Base-by-base conservation (phyloP, 2,797 vertebrate species). In the Chelon labrosus region DNA sequence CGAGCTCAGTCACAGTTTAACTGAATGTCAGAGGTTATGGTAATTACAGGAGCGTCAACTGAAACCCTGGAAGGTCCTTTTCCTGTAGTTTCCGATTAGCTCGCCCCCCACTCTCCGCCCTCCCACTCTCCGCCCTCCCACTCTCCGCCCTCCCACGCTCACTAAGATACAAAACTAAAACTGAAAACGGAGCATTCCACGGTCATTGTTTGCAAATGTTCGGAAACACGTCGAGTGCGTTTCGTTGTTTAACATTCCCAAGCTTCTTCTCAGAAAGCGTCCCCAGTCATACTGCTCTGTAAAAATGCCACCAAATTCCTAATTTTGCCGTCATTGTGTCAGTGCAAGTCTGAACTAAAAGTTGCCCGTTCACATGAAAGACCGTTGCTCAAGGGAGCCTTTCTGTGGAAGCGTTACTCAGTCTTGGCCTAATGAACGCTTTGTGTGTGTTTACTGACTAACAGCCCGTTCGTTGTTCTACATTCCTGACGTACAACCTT, bases 381-480 rank as follows among this genome's bases (percentile, higher is more conserved):
- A 27, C 46, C 44, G 58, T 14, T 59, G 42, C 61, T 35, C 42
- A 19, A 53, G 22, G 31, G 11, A 59, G 27, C n/a, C 27, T 73
- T 84, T 85, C 73, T 16, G 19, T 55, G 54, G 61, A 83, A 73
- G 27, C 39, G 37, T 84, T 73, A 83, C 78, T 84, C 87, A 83
- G 2, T 37, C 44, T 12, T 41, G 16, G 35, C 39, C 53, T 47
- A 35, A 55, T 75, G 60, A 73, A 67, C 55, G 49, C 44, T 5
- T 27, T 5, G n/a, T 17, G 10, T 49, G 54, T 63, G 49, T 80
- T 75, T 17, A 50, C 56, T 39, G 42, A 62, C 70, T 54, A 13
- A 52, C 65, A 39, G 37, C 20, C 56, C 52, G 19, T 44, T 5
- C 31, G 31, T 31, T 31, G 31, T 31, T 31, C 31, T 7, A 3